Evolutionary conservation across 2,113 vertebrate genomes (phyloP).

Genomic region (Hydrochoerus hydrochaeris): DNA sequence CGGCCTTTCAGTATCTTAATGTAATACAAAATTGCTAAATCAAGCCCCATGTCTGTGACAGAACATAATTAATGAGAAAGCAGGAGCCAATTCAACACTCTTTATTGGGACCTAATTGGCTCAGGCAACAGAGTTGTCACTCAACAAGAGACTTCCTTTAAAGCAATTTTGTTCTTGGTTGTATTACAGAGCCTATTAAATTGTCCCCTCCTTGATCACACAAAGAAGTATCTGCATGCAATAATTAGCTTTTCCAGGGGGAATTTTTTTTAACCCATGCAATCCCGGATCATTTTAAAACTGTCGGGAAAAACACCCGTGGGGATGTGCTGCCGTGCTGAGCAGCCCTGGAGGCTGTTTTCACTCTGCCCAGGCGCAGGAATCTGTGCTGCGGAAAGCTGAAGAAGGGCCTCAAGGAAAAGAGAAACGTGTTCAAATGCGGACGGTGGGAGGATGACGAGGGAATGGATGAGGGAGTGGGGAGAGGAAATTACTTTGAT

Average conservation of each 20-base stretch:
- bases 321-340: conserved; percentile 70
- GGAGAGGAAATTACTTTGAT: conserved; percentile 60
- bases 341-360: conserved; percentile 42
- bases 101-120: conserved; percentile 94
- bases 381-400: background rate
- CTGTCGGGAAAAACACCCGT: conserved; percentile 81
- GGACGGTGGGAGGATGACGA: background rate
- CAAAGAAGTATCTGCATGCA: conserved; percentile 92
- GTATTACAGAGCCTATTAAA: conserved; percentile 93
- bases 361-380: conserved; percentile 37
- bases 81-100: conserved; percentile 92
- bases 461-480: conserved; percentile 52
- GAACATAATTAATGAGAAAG: conserved; percentile 94
- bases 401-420: conserved; percentile 39
- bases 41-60: conserved; percentile 94
- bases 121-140: conserved; percentile 94
- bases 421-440: background rate
- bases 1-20: conserved; percentile 92
- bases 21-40: conserved; percentile 95
- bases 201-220: conserved; percentile 92
- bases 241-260: conserved; percentile 94
- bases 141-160: conserved; percentile 93
- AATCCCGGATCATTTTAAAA: conserved; percentile 85
- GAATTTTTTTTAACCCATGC: conserved; percentile 92
- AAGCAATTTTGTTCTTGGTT: conserved; percentile 93